Percentiles rank a stretch among this genome's conserved stretches.
phyloP scores from a whole-genome alignment of 2,888 invertebrate genomes.

The Eustalomyia histrio region DNA sequence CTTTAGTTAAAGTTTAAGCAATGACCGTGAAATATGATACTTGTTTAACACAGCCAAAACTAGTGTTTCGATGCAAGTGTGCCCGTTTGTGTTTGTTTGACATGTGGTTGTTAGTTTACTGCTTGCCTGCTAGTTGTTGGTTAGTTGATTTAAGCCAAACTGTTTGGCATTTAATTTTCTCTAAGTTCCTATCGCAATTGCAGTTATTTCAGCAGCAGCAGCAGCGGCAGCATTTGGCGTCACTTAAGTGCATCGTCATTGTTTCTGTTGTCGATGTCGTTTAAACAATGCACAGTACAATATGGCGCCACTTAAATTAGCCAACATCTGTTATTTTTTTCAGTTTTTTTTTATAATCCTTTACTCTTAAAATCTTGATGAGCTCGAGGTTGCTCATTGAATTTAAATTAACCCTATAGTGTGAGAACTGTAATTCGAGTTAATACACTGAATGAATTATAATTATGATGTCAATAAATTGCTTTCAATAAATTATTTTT shows the following conservation, averaged over 20 bases:
- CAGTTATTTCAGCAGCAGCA: neutral
- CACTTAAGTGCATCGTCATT: conserved; percentile 48
- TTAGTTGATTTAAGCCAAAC: conserved; percentile 8
- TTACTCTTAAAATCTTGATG: neutral
- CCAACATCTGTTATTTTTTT: conserved; percentile 55
- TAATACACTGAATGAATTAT: no score
- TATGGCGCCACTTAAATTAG: conserved; percentile 59
- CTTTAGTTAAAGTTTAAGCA: neutral
- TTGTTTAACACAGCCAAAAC: conserved; percentile 16
- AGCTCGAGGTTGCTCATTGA: no score
- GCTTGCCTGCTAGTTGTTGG: conserved; percentile 2
- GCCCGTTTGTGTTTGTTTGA: neutral
- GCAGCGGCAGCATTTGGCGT: conserved; percentile 37
- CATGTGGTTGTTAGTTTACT: no score
- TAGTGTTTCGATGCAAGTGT: neutral
- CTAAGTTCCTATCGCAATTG: no score
- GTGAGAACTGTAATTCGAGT: no score
- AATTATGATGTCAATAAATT: no score
- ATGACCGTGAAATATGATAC: conserved; percentile 46
- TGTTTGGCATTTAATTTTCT: conserved; percentile 39
- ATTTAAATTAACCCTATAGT: no score
- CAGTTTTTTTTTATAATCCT: neutral
- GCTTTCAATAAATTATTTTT: no score
- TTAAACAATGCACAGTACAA: neutral
- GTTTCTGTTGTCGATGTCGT: conserved; percentile 22